These are phyloP conservation scores for Remorina albescens DNA, from an alignment of 2,797 vertebrate genomes.

Conservation along the genomic window DNA sequence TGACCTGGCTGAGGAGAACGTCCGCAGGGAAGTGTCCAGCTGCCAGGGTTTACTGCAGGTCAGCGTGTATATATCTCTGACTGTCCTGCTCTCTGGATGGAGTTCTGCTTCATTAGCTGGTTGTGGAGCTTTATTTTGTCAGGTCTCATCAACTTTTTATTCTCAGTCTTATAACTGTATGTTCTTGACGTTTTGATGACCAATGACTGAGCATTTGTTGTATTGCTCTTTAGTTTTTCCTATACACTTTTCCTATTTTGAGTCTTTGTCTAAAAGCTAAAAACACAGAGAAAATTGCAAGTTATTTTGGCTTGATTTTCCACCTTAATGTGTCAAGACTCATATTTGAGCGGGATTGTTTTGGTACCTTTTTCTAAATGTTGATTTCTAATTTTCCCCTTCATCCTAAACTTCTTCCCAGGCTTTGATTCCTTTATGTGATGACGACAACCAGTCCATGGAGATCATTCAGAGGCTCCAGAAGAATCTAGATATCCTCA, in stretches of 20 bases:
- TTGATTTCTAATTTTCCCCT: not conserved
- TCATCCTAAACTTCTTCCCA: constrained; percentile 59
- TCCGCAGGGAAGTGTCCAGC: constrained; percentile 92
- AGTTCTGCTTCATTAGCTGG: not conserved
- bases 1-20: constrained; percentile 94
- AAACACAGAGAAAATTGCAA: no score
- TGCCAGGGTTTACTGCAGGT: constrained; percentile 94
- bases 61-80: constrained; percentile 21
- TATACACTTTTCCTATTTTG: not conserved
- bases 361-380: not conserved
- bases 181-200: not conserved
- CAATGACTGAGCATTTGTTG: not conserved
- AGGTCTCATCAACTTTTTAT: not conserved
- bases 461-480: constrained; percentile 94
- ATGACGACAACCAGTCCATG: constrained; percentile 93
- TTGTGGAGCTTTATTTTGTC: not conserved
- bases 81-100: constrained; percentile 47
- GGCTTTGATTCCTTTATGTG: constrained; percentile 91
- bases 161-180: not conserved
- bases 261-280: not conserved
- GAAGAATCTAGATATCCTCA: constrained; percentile 91
- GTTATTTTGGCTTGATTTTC: no score
- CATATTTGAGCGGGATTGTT: no score
- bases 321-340: no score
- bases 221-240: not conserved